Base-by-base conservation (phyloP, 53 echinoderm and acorn worm genomes). In the Apostichopus leukothele region DNA sequence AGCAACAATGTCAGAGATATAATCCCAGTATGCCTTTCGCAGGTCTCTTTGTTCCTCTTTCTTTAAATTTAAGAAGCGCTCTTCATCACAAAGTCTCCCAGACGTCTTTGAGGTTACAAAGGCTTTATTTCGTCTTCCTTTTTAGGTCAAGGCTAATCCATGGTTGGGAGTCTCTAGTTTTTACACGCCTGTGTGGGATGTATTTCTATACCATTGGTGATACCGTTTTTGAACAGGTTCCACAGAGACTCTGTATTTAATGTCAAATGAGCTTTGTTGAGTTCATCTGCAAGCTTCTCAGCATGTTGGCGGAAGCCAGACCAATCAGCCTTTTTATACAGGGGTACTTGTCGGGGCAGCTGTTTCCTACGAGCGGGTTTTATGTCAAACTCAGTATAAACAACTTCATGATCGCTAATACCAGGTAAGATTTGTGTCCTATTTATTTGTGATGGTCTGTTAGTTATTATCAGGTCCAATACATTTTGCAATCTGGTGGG, bases 291-390 rank as follows among this genome's bases (percentile, higher is more conserved):
- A 60, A 60, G 60, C 21, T 85, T 18, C 20, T 60, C 86, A 60
- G 61, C 27, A 85, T 85, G 86, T 66, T 85, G 53, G 60, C 52
- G 84, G 53, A 83, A 53, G 18, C 80, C 27, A n/a, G 80, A n/a
- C 25, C 80, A 79, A n/a, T 53, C 80, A 39, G 39, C 39, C 39
- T 39, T 39, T 39, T 39, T 39, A 39, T 39, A 39, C 39, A 39
- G 39, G 39, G 39, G 39, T 39, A 39, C 39, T 39, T 39, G 39
- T 39, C 39, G 2, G 39, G 39, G 39, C 39, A 39, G 39, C 39
- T 39, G 2, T 39, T 39, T 39, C 39, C 39, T 39, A 39, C 39
- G 39, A 39, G 39, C 39, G 39, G 39, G 39, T 39, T 39, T 39
- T 39, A 39, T 39, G 39, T 39, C 39, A 39, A 39, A 39, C 39